Evolutionary conservation across 2,888 invertebrate species (phyloP), one percentile per base, ranked within the genome.

Genomic region (Morpho achilles): DNA sequence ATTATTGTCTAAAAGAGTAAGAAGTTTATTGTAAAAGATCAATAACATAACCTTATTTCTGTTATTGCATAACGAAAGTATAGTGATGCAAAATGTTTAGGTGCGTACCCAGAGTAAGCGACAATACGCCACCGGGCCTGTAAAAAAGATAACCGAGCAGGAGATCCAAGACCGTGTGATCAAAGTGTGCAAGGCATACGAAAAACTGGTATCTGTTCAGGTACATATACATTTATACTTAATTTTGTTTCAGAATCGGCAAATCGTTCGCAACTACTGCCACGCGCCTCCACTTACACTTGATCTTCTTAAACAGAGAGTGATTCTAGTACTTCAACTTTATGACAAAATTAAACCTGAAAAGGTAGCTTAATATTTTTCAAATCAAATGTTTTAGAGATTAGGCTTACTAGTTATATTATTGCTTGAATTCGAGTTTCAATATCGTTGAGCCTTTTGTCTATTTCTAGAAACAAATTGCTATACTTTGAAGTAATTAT

Each of bases 281-380:
- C 88, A 86, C 69, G 94, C 94, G 77, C 92, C 94, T 68, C 97
- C 97, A 67, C 92, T 97, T 76, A 92, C 96, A 67, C 91, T 97
- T 83, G 95, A 96, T 77, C 92, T 96, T 76, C 96, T 98, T 85
- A 89, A 93, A 80, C 95, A 97, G 82, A 94, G 99, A 82, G 98
- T 99, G 69, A 91, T 98, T 75, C 95, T 99, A 88, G 97, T 99
- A 68, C 94, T 99, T 77, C 96, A 96, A 92, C 94, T 99, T 72
- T 99, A 97, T 93, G 99, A 99, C 93, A 99, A 99, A 95, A 93
- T 99, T 91, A 94, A 96, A 79, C 95, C 97, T 70, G 93, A 94
- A 75, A 97, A 98, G 97, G 98, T 99, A 96, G 91, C 70, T 46
- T 48, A 32, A 56, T 47, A 44, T 46, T 49, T 39, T 50, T 54